Percentiles rank a stretch among this genome's conserved stretches.
Conservation (phyloP, 2,113 vertebrate species). For the Regulus satrapa region DNA sequence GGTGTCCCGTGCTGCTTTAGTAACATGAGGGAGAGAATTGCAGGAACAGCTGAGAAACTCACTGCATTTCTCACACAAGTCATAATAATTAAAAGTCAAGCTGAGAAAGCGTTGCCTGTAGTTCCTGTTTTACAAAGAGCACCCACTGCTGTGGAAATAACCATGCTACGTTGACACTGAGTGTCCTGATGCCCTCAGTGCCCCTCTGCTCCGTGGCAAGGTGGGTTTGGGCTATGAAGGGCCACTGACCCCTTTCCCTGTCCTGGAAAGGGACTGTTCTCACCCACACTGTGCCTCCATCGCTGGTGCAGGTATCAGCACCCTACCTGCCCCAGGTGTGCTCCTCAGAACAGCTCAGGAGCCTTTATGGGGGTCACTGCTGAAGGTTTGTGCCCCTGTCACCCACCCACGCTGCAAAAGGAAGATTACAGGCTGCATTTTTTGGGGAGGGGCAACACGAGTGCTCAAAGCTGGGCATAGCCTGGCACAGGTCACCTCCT, state of each 20-base stretch:
- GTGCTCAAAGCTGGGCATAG: not conserved
- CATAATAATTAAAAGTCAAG: not conserved
- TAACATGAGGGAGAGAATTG: not conserved
- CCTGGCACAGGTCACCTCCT: not conserved
- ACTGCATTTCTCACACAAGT: not conserved
- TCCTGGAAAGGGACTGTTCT: not conserved
- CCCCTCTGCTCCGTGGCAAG: rapidly evolving
- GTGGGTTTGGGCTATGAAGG: not conserved
- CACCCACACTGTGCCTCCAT: rapidly evolving
- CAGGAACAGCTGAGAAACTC: not conserved
- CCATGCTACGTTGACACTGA: rapidly evolving
- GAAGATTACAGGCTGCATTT: not conserved
- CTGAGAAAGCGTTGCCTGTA: not conserved
- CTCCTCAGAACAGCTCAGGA: not conserved
- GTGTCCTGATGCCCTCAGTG: too few species aligned
- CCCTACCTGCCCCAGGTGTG: not conserved
- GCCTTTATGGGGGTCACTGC: not conserved
- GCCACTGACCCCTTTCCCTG: not conserved
- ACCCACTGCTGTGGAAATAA: not conserved
- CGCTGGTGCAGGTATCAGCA: not conserved
- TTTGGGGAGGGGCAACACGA: not conserved
- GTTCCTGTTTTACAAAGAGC: not conserved
- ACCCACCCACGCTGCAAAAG: rapidly evolving
- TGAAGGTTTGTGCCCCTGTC: not conserved
- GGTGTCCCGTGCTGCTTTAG: not conserved